Evolutionary conservation across 2,888 invertebrate species (phyloP).

Genomic region (Erpobdella octoculata): DNA sequence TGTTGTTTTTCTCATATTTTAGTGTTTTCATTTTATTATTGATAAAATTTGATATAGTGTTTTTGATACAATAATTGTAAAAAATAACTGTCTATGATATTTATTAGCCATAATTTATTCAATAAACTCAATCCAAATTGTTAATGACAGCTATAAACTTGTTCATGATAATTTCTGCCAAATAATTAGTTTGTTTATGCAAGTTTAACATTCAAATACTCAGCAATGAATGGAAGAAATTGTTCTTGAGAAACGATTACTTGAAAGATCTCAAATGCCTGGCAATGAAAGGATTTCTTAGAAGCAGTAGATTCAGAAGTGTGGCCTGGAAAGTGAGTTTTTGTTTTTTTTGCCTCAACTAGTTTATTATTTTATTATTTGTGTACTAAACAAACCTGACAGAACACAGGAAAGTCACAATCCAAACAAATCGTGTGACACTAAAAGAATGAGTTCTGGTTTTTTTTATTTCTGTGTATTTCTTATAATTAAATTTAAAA

Average conservation of each 20-base stretch:
- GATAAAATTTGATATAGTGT: background rate
- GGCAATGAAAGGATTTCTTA: constrained; percentile 46
- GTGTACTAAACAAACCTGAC: too few species aligned
- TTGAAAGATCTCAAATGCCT: constrained; percentile 40
- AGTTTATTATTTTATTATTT: too few species aligned
- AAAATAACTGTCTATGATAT: background rate
- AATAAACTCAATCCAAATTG: background rate
- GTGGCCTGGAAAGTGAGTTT: constrained; percentile 49
- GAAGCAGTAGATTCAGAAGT: constrained; percentile 50
- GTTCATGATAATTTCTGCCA: background rate
- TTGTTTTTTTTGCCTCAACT: too few species aligned
- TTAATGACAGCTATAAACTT: background rate
- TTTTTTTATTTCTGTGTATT: too few species aligned
- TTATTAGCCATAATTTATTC: background rate
- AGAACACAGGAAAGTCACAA: too few species aligned
- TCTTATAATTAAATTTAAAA: too few species aligned
- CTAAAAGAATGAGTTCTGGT: too few species aligned
- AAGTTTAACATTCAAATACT: background rate
- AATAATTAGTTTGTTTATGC: background rate
- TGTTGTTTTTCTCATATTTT: constrained; percentile 12
- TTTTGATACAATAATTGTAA: background rate
- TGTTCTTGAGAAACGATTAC: constrained; percentile 45
- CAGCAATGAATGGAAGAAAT: constrained; percentile 49
- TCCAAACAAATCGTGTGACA: too few species aligned
- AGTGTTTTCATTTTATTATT: background rate